Conservation (phyloP, 2,113 vertebrate species). For the Plecotus auritus region DNA sequence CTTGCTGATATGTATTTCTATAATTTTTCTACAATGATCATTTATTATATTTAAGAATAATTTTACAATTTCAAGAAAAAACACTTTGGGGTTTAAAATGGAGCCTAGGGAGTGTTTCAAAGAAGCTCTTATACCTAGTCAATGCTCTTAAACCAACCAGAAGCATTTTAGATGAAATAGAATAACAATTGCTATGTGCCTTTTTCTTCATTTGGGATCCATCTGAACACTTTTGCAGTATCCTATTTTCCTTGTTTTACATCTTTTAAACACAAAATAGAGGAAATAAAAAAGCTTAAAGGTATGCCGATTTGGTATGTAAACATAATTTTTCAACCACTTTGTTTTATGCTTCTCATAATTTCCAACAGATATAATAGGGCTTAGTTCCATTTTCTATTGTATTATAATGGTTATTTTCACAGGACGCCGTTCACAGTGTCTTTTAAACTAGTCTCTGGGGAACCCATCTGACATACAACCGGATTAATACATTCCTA, state of each 20-base stretch:
- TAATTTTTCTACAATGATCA: background rate
- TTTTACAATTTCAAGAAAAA: background rate
- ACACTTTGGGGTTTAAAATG: background rate
- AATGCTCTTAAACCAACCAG: background rate
- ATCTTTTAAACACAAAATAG: slow-evolving; percentile 48
- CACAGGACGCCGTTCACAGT: slow-evolving; percentile 5
- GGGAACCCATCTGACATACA: slow-evolving; percentile 25
- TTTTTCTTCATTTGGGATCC: background rate
- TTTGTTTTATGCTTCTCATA: slow-evolving; percentile 39
- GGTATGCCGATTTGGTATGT: background rate
- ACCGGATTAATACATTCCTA: slow-evolving; percentile 45
- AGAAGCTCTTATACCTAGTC: background rate
- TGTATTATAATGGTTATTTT: slow-evolving; percentile 57
- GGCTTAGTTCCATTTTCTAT: slow-evolving; percentile 38
- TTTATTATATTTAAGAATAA: slow-evolving; percentile 12
- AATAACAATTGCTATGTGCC: background rate
- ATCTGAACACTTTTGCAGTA: background rate
- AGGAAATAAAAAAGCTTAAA: slow-evolving; percentile 25
- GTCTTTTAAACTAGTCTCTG: slow-evolving; percentile 54
- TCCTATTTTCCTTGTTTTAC: slow-evolving; percentile 16
- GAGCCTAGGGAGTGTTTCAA: background rate
- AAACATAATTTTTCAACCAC: slow-evolving; percentile 50
- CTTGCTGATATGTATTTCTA: background rate
- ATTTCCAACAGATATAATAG: slow-evolving; percentile 41
- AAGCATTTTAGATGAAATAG: background rate